A percentile compares a stretch with the other conserved stretches of the same genome.
These are phyloP conservation scores for Drosophila novamexicana DNA, from an alignment of 1,140 invertebrate species.

Conservation along the genomic window DNA sequence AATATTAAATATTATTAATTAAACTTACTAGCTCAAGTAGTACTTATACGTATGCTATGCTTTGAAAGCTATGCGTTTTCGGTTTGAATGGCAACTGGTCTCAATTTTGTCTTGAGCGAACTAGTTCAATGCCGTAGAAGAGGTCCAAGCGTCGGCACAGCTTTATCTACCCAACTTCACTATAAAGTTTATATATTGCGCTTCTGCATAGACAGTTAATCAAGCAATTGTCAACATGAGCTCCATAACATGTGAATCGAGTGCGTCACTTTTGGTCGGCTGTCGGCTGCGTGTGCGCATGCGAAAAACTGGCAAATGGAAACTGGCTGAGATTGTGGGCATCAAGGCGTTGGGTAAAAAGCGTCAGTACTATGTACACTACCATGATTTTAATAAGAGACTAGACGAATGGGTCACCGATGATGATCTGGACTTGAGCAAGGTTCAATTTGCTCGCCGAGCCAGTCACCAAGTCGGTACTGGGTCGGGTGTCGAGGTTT, in stretches of 20 bases:
- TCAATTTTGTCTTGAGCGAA: neutral
- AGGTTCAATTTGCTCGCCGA: conserved; percentile 74
- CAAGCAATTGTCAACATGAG: neutral
- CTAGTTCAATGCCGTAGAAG: neutral
- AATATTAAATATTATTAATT: too few species aligned
- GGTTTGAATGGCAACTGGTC: neutral
- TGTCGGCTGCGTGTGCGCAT: conserved; percentile 96
- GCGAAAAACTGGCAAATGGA: conserved; percentile 95
- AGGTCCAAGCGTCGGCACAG: neutral
- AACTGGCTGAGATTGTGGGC: conserved; percentile 96
- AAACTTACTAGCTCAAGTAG: too few species aligned
- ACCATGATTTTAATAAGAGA: conserved; percentile 91
- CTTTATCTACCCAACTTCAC: too few species aligned
- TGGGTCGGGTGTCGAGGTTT: neutral
- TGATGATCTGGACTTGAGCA: conserved; percentile 85
- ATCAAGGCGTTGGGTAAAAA: conserved; percentile 91
- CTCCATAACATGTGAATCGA: neutral
- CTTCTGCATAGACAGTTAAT: neutral
- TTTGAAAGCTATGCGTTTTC: neutral
- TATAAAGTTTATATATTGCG: too few species aligned
- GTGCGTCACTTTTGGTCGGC: conserved; percentile 91
- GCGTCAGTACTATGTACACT: conserved; percentile 80
- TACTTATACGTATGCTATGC: too few species aligned
- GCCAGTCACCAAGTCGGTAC: neutral
- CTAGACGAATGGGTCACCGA: conserved; percentile 97